Evolutionary conservation across 2,797 vertebrate genomes (phyloP), one percentile per base, ranked within the genome.

Genomic region (Urophycis tenuis): DNA sequence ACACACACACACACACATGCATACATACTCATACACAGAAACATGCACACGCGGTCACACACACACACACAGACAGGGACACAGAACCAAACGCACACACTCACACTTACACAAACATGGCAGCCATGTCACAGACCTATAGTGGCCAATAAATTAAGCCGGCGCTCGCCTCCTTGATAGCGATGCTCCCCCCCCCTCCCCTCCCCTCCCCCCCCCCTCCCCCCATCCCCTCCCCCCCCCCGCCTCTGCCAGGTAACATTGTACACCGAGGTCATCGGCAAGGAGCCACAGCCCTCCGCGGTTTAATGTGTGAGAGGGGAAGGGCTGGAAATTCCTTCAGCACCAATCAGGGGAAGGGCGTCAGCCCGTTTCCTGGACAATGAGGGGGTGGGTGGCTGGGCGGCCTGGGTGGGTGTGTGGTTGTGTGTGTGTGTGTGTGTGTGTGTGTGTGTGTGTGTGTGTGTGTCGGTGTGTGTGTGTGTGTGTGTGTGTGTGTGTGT

Each of bases 231-330:
- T 33, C 67, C 73, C 35, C 33, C 39, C 30, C 15, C 7, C 30
- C 36, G n/a, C 71, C 74, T 74, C 81, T 79, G 41, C 72, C 81
- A 82, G 82, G 88, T 88, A 89, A 85, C 87, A 88, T 87, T 81
- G 83, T 79, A 79, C 4, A 30, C 71, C 81, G 84, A 87, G 89
- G 88, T 90, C 87, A 87, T 22, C 81, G 79, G 85, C 85, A 87
- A 87, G 88, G 85, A 88, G 72, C 84, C 83, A 77, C 74, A 84
- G 79, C 82, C 85, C 76, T 79, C 82, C 75, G 9, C 5, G 77
- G 81, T 92, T 90, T 89, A 80, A 91, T 90, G 85, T 88, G 89
- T 82, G 78, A 29, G 81, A 85, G 83, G 88, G 88, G 60, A 67
- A 82, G 77, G 83, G 81, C 80, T 22, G 78, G 86, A 91, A 87